These are phyloP conservation scores for Furcula furcula DNA, from an alignment of 2,888 invertebrate species.

Conservation along the genomic window DNA sequence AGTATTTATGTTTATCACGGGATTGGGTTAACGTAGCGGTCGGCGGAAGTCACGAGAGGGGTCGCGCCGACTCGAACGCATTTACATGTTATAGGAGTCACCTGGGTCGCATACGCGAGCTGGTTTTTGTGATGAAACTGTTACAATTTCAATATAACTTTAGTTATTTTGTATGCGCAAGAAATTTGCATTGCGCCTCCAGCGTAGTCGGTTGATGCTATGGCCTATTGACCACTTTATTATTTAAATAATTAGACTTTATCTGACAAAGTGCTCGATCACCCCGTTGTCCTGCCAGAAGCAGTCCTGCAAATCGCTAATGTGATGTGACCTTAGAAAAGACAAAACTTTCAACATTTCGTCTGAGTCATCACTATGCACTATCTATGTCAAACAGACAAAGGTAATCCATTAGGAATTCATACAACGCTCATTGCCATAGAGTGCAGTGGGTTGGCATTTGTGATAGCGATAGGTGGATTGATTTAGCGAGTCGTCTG, in stretches of 20 bases:
- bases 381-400: conserved; percentile 10
- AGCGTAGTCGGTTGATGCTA: too few species aligned
- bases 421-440: conserved; percentile 18
- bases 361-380: neutral
- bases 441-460: conserved; percentile 17
- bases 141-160: too few species aligned
- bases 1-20: too few species aligned
- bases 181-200: too few species aligned
- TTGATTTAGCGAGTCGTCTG: conserved; percentile 7
- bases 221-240: too few species aligned
- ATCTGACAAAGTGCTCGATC: too few species aligned
- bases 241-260: too few species aligned
- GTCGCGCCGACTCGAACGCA: neutral
- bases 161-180: too few species aligned
- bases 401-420: conserved; percentile 29
- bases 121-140: too few species aligned
- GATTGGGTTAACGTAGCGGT: neutral
- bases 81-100: neutral
- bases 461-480: conserved; percentile 13
- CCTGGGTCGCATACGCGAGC: neutral
- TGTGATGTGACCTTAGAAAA: too few species aligned
- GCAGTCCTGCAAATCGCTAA: too few species aligned
- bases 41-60: neutral
- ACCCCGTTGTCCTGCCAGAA: too few species aligned
- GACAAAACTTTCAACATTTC: neutral